Evolutionary conservation across 2,888 invertebrate genomes (phyloP).

Genomic region (Drosophila buzzatii): DNA sequence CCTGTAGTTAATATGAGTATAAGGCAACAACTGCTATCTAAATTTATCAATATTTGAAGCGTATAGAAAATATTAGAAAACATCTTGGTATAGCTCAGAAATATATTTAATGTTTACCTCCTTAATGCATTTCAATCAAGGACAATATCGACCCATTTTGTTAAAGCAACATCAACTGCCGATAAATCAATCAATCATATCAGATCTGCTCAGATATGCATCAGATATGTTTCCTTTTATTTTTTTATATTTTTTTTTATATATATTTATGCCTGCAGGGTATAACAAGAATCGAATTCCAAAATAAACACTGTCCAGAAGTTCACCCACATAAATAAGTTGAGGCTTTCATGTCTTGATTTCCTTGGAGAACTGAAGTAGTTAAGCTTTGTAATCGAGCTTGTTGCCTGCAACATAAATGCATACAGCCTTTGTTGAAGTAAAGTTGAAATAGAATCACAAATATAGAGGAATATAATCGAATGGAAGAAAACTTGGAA

Average conservation of each 20-base stretch:
- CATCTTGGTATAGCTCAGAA: too few relatives aligned
- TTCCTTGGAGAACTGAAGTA: constrained; percentile 22
- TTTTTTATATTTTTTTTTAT: too few relatives aligned
- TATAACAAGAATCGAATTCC: not conserved
- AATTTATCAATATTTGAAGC: too few relatives aligned
- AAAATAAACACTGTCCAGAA: constrained; percentile 42
- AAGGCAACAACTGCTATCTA: too few relatives aligned
- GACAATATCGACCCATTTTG: not conserved
- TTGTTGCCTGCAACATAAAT: constrained; percentile 6
- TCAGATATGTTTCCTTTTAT: too few relatives aligned
- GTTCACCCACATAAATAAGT: constrained; percentile 71
- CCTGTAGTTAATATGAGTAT: not conserved
- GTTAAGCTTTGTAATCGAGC: constrained; percentile 25
- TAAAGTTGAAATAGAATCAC: not conserved
- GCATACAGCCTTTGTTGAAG: not conserved
- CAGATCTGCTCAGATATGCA: too few relatives aligned
- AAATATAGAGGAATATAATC: not conserved
- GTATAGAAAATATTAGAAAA: too few relatives aligned
- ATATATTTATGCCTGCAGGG: not conserved
- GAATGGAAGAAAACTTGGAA: not conserved
- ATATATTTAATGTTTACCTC: too few relatives aligned
- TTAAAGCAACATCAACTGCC: not conserved
- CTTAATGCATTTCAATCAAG: too few relatives aligned
- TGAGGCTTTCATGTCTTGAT: constrained; percentile 25
- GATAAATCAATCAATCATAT: not conserved